Conservation (phyloP, 2,113 vertebrate species). For the Paramormyrops kingsleyae region DNA sequence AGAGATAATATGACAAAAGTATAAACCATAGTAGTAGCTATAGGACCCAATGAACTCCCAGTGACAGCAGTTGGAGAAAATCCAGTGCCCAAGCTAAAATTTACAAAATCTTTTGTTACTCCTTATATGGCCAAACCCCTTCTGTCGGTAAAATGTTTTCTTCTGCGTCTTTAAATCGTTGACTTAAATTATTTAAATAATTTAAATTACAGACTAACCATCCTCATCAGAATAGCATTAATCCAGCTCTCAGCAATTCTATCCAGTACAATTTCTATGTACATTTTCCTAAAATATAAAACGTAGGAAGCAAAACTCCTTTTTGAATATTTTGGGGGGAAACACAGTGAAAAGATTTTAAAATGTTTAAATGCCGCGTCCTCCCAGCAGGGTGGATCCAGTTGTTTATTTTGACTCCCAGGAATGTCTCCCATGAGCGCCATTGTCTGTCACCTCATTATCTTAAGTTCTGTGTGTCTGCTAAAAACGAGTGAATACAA, state of each 20-base stretch:
- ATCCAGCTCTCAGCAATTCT: neutral
- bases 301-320: neutral
- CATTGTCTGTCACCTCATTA: conserved; percentile 36
- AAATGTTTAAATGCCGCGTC: neutral
- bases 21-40: neutral
- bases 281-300: conserved; percentile 10
- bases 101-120: neutral
- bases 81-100: neutral
- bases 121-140: neutral
- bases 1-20: neutral
- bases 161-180: neutral
- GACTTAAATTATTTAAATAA: neutral
- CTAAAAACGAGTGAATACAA: neutral
- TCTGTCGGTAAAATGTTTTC: neutral
- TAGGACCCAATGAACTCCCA: neutral
- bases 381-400: conserved; percentile 26
- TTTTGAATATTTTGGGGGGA: neutral
- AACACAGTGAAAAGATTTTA: neutral
- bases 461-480: conserved; percentile 4
- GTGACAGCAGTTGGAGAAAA: neutral
- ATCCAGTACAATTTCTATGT: neutral
- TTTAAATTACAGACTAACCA: neutral
- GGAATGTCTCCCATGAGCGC: conserved; percentile 24
- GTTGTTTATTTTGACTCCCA: conserved; percentile 38
- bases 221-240: neutral